phyloP scores from a whole-genome alignment of 2,797 vertebrate genomes.

The Pangasius sanitwongsei region DNA sequence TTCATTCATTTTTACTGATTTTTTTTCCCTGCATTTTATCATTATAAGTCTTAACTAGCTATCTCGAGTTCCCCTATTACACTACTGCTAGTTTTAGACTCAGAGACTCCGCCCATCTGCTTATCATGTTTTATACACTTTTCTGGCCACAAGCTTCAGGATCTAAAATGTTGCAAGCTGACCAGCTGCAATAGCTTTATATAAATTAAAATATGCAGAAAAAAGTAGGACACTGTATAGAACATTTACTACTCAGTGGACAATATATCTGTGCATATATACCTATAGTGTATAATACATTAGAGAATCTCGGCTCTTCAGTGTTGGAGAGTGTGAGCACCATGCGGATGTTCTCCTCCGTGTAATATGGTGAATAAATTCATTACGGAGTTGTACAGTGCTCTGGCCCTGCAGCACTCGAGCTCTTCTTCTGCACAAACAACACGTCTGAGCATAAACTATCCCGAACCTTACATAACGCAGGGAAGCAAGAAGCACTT shows the following conservation, averaged over 20 bases:
- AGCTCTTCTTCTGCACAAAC: not conserved
- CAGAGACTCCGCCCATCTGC: not conserved
- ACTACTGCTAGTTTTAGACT: not conserved
- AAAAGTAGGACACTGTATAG: not conserved
- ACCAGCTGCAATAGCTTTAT: not conserved
- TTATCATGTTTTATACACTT: not conserved
- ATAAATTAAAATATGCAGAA: not conserved
- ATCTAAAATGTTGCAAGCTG: not conserved
- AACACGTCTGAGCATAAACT: constrained; percentile 17
- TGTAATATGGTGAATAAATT: constrained; percentile 23
- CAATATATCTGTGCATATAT: not conserved
- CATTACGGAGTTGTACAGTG: not conserved
- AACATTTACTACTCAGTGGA: not conserved
- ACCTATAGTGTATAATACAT: not conserved
- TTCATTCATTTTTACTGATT: too few species aligned
- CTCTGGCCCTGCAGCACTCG: constrained; percentile 3
- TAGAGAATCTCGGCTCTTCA: not conserved
- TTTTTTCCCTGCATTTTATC: not conserved
- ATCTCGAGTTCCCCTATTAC: not conserved
- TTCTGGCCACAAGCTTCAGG: not conserved
- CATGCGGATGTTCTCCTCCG: not conserved
- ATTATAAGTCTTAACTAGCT: not conserved
- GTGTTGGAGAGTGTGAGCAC: not conserved
- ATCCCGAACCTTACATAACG: constrained; percentile 3
- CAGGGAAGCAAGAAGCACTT: constrained; percentile 5